Conservation (phyloP, 2,113 vertebrate species). For the Megalops atlanticus region DNA sequence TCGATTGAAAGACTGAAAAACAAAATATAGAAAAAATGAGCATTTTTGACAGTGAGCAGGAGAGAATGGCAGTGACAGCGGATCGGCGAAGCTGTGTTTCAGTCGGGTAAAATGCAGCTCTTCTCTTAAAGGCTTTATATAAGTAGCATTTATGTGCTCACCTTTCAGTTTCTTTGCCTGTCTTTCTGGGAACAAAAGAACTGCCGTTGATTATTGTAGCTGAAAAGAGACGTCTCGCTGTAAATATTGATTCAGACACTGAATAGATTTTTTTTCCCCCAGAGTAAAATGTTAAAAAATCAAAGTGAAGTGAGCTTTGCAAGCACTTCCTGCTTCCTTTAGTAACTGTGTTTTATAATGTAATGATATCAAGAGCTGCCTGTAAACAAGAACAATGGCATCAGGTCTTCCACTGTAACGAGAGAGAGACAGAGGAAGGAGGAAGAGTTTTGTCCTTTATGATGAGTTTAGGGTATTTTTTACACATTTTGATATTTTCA, state of each 20-base stretch:
- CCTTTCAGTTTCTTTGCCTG: slow-evolving; percentile 3
- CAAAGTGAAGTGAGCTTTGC: not conserved
- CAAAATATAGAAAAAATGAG: slow-evolving; percentile 19
- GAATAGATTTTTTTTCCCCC: slow-evolving; percentile 10
- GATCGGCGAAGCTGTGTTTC: no score
- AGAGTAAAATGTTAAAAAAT: not conserved
- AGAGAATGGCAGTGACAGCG: no score
- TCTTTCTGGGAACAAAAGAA: slow-evolving; percentile 4
- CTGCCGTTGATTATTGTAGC: slow-evolving; percentile 1
- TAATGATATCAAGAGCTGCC: not conserved
- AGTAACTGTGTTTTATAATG: not conserved
- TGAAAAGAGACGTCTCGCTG: slow-evolving; percentile 7
- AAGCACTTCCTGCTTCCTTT: not conserved
- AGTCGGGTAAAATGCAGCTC: not conserved
- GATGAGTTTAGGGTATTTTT: no score
- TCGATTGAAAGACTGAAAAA: not conserved
- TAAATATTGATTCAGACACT: slow-evolving; percentile 7
- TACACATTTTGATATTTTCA: no score
- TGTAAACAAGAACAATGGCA: not conserved
- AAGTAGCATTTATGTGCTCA: slow-evolving; percentile 4
- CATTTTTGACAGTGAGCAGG: not conserved
- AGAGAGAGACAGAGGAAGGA: not conserved
- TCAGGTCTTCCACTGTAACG: not conserved
- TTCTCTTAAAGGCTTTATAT: not conserved
- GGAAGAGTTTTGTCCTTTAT: no score